Conservation (phyloP, 2,797 vertebrate species). For the Enteromius treurensis region DNA sequence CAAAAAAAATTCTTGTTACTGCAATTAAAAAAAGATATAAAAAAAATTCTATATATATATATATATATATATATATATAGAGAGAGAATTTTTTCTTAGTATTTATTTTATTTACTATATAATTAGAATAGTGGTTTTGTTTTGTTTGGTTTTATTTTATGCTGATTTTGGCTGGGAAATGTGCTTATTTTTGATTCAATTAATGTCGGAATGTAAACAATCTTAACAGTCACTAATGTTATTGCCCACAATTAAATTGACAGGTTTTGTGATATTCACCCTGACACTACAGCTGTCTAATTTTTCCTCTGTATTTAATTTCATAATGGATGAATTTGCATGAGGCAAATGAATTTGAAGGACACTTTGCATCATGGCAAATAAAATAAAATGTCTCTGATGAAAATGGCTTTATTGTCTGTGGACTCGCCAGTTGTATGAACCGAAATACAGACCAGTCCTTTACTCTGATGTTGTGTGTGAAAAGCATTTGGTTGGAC, state of each 20-base stretch:
- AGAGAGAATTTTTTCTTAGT: too few relatives aligned
- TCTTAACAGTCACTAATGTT: background rate
- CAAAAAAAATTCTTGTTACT: too few relatives aligned
- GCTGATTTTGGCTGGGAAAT: too few relatives aligned
- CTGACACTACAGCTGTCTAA: background rate
- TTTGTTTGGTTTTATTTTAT: background rate
- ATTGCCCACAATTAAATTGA: slow-evolving; percentile 2
- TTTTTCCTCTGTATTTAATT: slow-evolving; percentile 37
- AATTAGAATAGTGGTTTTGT: background rate
- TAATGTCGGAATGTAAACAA: background rate
- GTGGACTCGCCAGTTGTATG: slow-evolving; percentile 9
- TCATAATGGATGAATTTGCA: slow-evolving; percentile 41
- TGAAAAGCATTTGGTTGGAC: background rate
- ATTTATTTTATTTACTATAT: too few relatives aligned
- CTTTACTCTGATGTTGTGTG: background rate
- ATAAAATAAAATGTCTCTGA: slow-evolving; percentile 56
- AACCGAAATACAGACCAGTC: slow-evolving; percentile 19
- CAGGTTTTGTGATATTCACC: background rate
- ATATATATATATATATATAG: background rate
- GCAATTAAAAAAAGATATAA: too few relatives aligned
- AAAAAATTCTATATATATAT: background rate
- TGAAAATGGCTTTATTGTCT: slow-evolving; percentile 45
- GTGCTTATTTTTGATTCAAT: too few relatives aligned
- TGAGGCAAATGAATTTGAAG: slow-evolving; percentile 53
- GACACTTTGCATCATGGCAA: slow-evolving; percentile 56